Evolutionary conservation across 2,113 vertebrate species (phyloP).

Genomic region (Calidris pugnax): DNA sequence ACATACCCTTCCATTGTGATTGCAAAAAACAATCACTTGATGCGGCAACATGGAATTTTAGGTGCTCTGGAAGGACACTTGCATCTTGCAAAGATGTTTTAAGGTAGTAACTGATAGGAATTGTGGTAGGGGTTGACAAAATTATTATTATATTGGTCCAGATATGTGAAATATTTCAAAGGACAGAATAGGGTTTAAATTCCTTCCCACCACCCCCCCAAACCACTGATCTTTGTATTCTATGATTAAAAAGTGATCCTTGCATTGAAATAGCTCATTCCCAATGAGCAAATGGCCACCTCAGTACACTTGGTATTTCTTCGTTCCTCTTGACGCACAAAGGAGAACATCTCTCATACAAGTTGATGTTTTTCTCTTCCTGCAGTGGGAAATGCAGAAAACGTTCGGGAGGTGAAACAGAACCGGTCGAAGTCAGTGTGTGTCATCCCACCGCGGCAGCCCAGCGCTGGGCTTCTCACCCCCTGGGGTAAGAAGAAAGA

Average conservation of each 20-base stretch:
- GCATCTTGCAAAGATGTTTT: neutral
- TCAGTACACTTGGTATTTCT: neutral
- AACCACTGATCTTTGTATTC: neutral
- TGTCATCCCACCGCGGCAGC: neutral
- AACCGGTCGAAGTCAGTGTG: constrained; percentile 3
- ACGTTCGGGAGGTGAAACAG: neutral
- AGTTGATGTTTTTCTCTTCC: neutral
- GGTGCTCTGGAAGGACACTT: neutral
- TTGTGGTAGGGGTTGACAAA: neutral
- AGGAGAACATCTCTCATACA: neutral
- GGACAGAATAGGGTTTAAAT: neutral
- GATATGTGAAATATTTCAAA: neutral
- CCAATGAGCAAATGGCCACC: accelerated
- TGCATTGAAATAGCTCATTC: neutral
- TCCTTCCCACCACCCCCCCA: neutral
- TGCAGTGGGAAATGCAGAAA: constrained; percentile 1
- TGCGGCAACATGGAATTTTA: accelerated
- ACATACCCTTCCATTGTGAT: accelerated
- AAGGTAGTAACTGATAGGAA: neutral
- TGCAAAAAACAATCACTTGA: neutral
- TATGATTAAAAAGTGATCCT: neutral
- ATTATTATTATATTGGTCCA: neutral
- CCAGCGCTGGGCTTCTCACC: accelerated
- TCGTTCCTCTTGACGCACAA: neutral
- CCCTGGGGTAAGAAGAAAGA: neutral